Conservation (phyloP, 1,140 invertebrate species). For the Spodoptera litura region DNA sequence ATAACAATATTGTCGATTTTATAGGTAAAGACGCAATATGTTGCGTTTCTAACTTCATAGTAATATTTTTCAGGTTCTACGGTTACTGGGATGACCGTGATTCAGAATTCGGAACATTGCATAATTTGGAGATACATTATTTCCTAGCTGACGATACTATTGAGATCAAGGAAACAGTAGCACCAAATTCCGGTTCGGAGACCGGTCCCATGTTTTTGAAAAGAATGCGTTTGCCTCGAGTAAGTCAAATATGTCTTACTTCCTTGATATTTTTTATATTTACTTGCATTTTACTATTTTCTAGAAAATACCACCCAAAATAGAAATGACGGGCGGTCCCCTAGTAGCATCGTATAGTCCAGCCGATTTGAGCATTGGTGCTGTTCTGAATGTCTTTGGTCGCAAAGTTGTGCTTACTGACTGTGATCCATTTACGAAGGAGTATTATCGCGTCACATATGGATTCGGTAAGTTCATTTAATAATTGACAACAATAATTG, state of each 20-base stretch:
- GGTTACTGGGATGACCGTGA: slow-evolving; percentile 96
- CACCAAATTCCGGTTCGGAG: slow-evolving; percentile 90
- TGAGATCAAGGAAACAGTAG: slow-evolving; percentile 93
- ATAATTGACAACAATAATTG: too few species aligned
- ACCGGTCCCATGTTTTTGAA: slow-evolving; percentile 90
- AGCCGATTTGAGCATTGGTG: slow-evolving; percentile 92
- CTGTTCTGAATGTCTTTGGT: slow-evolving; percentile 92
- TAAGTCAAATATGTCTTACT: slow-evolving; percentile 68
- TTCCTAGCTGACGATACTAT: slow-evolving; percentile 96
- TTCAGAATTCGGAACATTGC: slow-evolving; percentile 90
- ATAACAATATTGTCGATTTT: too few species aligned
- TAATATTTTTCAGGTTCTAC: slow-evolving; percentile 88
- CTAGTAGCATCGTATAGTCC: slow-evolving; percentile 71
- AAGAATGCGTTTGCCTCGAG: slow-evolving; percentile 92
- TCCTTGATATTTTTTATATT: too few species aligned
- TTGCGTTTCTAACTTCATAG: too few species aligned
- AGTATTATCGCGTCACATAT: slow-evolving; percentile 92
- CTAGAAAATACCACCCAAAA: slow-evolving; percentile 76
- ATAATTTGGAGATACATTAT: slow-evolving; percentile 92
- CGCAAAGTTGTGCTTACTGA: slow-evolving; percentile 93
- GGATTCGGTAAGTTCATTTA: slow-evolving; percentile 73
- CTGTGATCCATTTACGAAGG: slow-evolving; percentile 95
- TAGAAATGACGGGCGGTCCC: slow-evolving; percentile 79
- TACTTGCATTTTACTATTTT: not conserved
- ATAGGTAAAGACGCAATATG: too few species aligned